Percentiles rank a stretch among this genome's conserved stretches.
phyloP scores from a whole-genome alignment of 2,113 vertebrate genomes.

The Neodontobutis hainanensis region DNA sequence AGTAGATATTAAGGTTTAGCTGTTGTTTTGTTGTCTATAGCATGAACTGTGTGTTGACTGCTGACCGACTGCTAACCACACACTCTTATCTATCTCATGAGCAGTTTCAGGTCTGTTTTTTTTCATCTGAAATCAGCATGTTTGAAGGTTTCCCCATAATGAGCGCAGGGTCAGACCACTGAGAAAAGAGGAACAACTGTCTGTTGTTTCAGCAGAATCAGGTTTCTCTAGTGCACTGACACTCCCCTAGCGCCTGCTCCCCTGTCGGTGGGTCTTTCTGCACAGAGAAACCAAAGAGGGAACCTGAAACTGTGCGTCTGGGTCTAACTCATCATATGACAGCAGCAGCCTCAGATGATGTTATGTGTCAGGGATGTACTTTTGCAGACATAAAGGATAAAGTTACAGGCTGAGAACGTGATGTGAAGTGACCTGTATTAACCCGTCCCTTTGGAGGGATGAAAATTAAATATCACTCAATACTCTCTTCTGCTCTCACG shows the following conservation, averaged over 20 bases:
- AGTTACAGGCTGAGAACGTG: conserved; percentile 13
- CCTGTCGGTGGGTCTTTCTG: conserved; percentile 9
- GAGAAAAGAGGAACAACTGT: conserved; percentile 17
- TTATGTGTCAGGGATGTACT: conserved; percentile 7
- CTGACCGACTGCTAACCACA: conserved; percentile 10
- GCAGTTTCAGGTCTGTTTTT: conserved; percentile 25
- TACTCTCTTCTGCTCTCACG: background rate
- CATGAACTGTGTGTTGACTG: no score
- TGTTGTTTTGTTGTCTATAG: no score
- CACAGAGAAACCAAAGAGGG: conserved; percentile 44
- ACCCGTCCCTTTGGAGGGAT: conserved; percentile 11
- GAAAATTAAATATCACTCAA: conserved; percentile 4
- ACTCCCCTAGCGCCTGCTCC: background rate
- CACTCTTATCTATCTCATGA: conserved; percentile 5
- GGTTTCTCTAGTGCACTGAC: conserved; percentile 6
- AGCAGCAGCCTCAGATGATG: conserved; percentile 7
- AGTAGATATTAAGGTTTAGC: no score
- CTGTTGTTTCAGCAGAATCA: conserved; percentile 32
- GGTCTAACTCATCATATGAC: conserved; percentile 24
- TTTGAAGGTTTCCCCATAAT: conserved; percentile 31
- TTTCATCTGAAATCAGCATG: conserved; percentile 26
- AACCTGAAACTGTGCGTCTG: conserved; percentile 50
- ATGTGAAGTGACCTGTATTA: conserved; percentile 30
- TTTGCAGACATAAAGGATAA: conserved; percentile 5
- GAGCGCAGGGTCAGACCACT: background rate